Evolutionary conservation across 2,113 vertebrate species (phyloP), one percentile per base, ranked within the genome.

Genomic region (Rhea pennata): DNA sequence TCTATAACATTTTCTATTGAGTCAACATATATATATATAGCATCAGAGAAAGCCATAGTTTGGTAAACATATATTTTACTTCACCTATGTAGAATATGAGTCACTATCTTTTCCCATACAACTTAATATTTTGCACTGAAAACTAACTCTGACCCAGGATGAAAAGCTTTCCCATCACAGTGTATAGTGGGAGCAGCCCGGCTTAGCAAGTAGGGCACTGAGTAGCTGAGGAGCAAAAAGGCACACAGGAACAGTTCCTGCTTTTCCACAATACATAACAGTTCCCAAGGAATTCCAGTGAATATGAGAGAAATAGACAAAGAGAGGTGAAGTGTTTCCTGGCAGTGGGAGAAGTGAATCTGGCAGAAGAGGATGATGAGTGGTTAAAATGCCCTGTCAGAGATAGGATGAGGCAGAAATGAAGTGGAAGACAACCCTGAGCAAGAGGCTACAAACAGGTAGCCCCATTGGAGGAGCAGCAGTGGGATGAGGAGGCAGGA

Each of bases 241-340:
- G 51, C 15, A 26, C 23, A 65, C 59, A 66, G 59, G 27, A 74
- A 27, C 6, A 81, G 29, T 31, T 88, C 64, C 21, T 88, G 4
- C 1, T 5, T 77, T 13, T 74, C 42, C 21, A 10, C 11, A 17
- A 8, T 15, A 11, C 4, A 0, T 10, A 24, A 9, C n/a, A 81
- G 29, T 22, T 77, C 6, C n/a, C 56, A 64, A 36, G 7, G 16
- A 69, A 10, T 26, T 17, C 20, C n/a, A 33, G 42, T 31, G 27
- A 70, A 20, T 2, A 8, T 39, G 26, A 66, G 33, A 66, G 10
- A 53, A 44, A 88, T 22, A 0, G 0, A 31, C 11, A 74, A 36
- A 36, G 48, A 12, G 7, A 27, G 67, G 42, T 17, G n/a, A 78
- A 88, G 48, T 8, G n/a, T 7, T 36, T 82, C 16, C 71, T 64